A percentile compares a stretch with the other conserved stretches of the same genome.
Conservation (phyloP, 2,888 invertebrate genomes). For the Oegoconia quadripuncta region DNA sequence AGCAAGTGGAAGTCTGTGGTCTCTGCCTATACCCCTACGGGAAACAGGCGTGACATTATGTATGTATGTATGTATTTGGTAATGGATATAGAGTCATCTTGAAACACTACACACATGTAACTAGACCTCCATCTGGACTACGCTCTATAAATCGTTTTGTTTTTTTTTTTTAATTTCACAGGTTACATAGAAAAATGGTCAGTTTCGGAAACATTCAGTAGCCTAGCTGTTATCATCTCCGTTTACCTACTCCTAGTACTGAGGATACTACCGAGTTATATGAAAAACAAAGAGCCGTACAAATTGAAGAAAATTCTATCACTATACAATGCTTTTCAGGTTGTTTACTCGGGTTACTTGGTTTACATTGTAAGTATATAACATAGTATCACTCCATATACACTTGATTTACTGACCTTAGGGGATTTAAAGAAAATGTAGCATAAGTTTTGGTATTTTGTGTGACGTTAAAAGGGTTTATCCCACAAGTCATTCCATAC, state of each 20-base stretch:
- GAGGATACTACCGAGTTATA: slow-evolving; percentile 83
- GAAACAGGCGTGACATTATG: too few relatives aligned
- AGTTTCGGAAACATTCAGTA: slow-evolving; percentile 40
- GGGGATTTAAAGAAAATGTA: too few relatives aligned
- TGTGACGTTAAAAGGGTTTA: not conserved
- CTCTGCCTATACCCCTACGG: too few relatives aligned
- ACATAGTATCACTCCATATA: slow-evolving; percentile 14
- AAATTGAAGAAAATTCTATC: slow-evolving; percentile 82
- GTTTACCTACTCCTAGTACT: slow-evolving; percentile 84
- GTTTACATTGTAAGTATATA: slow-evolving; percentile 77
- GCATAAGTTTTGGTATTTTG: not conserved
- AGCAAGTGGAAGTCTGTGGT: too few relatives aligned
- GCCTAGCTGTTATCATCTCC: slow-evolving; percentile 59
- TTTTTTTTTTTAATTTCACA: slow-evolving; percentile 28
- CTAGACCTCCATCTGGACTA: too few relatives aligned
- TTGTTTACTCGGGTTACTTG: slow-evolving; percentile 78
- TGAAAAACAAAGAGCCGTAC: slow-evolving; percentile 82
- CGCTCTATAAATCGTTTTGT: not conserved
- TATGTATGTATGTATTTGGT: too few relatives aligned
- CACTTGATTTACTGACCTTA: too few relatives aligned
- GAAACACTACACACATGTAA: too few relatives aligned
- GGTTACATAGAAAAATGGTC: slow-evolving; percentile 49
- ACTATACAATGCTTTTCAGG: slow-evolving; percentile 85
- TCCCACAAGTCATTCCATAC: too few relatives aligned
- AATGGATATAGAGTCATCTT: too few relatives aligned